A percentile compares a stretch with the other conserved stretches of the same genome.
phyloP scores from a whole-genome alignment of 2,113 vertebrate species.

The Atherinomorus stipes region DNA sequence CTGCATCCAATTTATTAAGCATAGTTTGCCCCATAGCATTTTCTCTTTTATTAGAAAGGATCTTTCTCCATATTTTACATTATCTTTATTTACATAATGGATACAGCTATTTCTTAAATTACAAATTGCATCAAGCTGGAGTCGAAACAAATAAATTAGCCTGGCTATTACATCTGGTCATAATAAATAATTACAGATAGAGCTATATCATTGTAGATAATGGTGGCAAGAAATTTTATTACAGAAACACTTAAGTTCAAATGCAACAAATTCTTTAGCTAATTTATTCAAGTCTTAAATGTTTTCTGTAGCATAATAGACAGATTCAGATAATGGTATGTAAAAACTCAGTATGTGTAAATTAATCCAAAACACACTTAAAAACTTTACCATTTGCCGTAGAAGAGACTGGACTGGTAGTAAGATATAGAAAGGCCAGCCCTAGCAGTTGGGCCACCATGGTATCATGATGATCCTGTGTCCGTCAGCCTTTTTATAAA shows the following conservation, averaged over 20 bases:
- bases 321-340: neutral
- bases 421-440: slow-evolving; percentile 65
- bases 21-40: neutral
- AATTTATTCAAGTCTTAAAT: neutral
- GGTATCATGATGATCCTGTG: slow-evolving; percentile 77
- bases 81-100: neutral
- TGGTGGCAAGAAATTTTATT: too few relatives aligned
- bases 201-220: too few relatives aligned
- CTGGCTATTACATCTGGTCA: neutral
- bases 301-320: neutral
- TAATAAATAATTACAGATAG: too few relatives aligned
- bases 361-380: neutral
- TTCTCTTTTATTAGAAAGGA: neutral
- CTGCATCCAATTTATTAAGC: neutral
- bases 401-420: slow-evolving; percentile 21
- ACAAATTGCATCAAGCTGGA: neutral
- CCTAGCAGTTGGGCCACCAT: slow-evolving; percentile 77
- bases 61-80: neutral
- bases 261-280: too few relatives aligned
- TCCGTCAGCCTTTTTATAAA: slow-evolving; percentile 49
- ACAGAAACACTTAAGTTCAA: too few relatives aligned
- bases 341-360: too few relatives aligned
- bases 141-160: too few relatives aligned
- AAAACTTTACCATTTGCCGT: slow-evolving; percentile 51
- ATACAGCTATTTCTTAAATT: neutral